phyloP scores from a whole-genome alignment of 2,113 vertebrate genomes.

The Cairina moschata region DNA sequence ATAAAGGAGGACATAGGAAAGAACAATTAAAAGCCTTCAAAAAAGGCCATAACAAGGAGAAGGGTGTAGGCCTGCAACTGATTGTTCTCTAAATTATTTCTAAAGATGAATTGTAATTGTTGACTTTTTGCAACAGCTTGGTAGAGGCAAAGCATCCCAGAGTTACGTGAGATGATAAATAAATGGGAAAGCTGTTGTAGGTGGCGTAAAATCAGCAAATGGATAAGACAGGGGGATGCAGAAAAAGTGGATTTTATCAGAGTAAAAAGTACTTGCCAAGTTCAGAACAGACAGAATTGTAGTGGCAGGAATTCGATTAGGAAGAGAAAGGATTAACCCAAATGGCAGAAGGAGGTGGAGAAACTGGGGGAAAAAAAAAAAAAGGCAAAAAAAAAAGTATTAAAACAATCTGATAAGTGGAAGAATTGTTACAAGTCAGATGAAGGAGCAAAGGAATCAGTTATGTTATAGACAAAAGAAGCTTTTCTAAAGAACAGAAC shows the following conservation, averaged over 20 bases:
- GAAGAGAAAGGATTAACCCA: not conserved
- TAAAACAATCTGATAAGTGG: not conserved
- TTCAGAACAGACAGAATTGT: not conserved
- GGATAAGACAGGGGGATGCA: not conserved
- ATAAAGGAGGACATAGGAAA: not conserved
- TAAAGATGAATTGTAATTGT: not conserved
- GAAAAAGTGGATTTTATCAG: not conserved
- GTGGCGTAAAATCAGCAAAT: not conserved
- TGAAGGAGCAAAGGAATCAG: not conserved
- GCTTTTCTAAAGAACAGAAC: not conserved
- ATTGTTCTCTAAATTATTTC: not conserved
- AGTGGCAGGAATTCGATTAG: not conserved
- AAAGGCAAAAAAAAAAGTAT: not conserved
- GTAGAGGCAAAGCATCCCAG: not conserved
- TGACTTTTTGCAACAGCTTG: not conserved
- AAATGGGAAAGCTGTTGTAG: not conserved
- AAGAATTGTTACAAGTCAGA: not conserved
- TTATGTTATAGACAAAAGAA: not conserved
- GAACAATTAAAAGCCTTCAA: not conserved
- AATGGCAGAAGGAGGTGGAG: not conserved
- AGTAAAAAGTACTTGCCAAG: not conserved
- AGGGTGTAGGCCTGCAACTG: not conserved
- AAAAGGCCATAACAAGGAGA: not conserved
- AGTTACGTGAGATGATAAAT: not conserved
- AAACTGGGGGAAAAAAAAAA: not conserved